phyloP scores from a whole-genome alignment of 1,140 invertebrate genomes.

The Lepidurus arcticus region DNA sequence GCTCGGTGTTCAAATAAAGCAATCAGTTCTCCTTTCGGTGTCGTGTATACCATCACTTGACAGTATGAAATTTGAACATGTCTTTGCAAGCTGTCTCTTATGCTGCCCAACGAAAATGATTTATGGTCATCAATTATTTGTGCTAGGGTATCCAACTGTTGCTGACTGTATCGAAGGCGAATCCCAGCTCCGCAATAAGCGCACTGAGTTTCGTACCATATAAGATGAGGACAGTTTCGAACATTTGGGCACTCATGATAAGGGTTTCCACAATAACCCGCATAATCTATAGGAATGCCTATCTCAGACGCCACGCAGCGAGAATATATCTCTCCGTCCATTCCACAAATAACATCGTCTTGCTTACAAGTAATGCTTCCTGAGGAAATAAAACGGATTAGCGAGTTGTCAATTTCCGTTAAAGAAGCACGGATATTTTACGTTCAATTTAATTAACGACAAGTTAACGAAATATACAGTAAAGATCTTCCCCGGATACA shows the following conservation, averaged over 20 bases:
- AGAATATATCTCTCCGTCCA: not conserved
- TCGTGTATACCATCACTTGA: not conserved
- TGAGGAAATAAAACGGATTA: not conserved
- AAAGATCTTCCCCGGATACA: too few relatives aligned
- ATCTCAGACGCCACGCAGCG: not conserved
- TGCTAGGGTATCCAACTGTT: not conserved
- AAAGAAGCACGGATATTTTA: too few relatives aligned
- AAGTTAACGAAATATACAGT: too few relatives aligned
- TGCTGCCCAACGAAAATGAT: not conserved
- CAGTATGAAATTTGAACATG: not conserved
- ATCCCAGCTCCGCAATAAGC: not conserved
- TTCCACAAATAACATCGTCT: not conserved
- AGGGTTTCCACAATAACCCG: not conserved
- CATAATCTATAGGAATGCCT: not conserved
- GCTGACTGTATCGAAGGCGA: not conserved
- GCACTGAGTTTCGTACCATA: not conserved
- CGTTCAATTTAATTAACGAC: too few relatives aligned
- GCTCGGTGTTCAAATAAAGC: not conserved
- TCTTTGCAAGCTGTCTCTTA: slow-evolving; percentile 2
- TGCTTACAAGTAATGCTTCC: not conserved
- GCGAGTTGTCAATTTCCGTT: not conserved
- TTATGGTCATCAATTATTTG: slow-evolving; percentile 6
- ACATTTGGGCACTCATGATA: not conserved
- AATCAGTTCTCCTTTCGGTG: not conserved
- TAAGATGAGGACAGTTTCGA: not conserved